A percentile compares a stretch with the other conserved stretches of the same genome.
phyloP scores from a whole-genome alignment of 2,888 invertebrate genomes.

The Germaria angustata region DNA sequence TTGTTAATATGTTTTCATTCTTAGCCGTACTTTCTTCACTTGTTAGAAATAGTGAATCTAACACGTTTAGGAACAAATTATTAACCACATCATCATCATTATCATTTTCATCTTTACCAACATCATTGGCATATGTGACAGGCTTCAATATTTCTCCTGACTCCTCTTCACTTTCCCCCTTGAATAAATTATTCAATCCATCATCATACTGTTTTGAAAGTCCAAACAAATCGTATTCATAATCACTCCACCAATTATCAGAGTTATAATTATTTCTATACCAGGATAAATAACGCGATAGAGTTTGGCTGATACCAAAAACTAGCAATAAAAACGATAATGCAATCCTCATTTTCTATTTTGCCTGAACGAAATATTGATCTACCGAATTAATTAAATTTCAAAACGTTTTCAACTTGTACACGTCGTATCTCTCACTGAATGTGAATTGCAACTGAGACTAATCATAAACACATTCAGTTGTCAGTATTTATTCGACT shows the following conservation, averaged over 20 bases:
- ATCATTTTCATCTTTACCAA: neutral
- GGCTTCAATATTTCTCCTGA: neutral
- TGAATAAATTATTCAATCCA: neutral
- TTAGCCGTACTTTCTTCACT: neutral
- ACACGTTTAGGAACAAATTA: neutral
- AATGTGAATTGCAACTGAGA: constrained; percentile 37
- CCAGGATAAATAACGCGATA: constrained; percentile 6
- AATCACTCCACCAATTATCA: neutral
- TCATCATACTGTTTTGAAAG: neutral
- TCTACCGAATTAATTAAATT: neutral
- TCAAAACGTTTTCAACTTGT: neutral
- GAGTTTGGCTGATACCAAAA: neutral
- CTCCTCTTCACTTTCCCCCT: neutral
- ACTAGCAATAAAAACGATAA: neutral
- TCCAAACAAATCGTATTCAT: neutral
- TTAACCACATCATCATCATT: neutral
- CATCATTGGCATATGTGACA: neutral
- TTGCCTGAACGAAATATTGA: neutral
- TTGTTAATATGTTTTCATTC: neutral
- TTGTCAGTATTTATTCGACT: constrained; percentile 55
- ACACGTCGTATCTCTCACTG: neutral
- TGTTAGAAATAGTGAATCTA: neutral
- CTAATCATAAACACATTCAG: constrained; percentile 14
- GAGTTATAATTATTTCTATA: neutral
- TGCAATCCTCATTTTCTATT: constrained; percentile 15